Evolutionary conservation across 2,888 invertebrate genomes (phyloP).

Genomic region (Tipula vernalis): DNA sequence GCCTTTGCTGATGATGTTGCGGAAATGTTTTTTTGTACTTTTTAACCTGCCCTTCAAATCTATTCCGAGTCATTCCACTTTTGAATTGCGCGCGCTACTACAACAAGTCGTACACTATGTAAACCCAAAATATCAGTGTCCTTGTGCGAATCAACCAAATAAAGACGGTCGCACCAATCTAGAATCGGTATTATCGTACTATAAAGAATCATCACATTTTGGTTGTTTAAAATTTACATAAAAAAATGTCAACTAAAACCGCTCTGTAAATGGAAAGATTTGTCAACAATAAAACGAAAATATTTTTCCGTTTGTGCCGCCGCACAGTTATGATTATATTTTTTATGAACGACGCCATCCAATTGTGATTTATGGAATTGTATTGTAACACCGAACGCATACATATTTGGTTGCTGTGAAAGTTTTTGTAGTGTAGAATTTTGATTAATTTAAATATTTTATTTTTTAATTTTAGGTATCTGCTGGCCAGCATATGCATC

Average conservation of each 20-base stretch:
- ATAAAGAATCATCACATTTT: neutral
- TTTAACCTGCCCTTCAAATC: neutral
- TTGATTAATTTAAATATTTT: neutral
- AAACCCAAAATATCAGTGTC: neutral
- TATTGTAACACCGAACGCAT: neutral
- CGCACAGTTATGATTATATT: neutral
- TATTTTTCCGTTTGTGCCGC: neutral
- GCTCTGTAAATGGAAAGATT: neutral
- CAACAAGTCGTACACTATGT: neutral
- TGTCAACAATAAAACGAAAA: neutral
- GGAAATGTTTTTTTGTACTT: too few species aligned
- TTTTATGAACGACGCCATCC: neutral
- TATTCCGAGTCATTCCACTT: neutral
- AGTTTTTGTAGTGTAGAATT: neutral
- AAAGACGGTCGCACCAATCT: neutral
- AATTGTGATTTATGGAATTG: neutral
- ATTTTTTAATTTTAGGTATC: slow-evolving; percentile 48
- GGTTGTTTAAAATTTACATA: neutral
- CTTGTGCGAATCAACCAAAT: neutral
- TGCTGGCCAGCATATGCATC: slow-evolving; percentile 74
- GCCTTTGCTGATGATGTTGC: too few species aligned
- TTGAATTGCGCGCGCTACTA: neutral
- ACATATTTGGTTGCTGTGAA: neutral
- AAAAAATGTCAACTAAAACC: neutral
- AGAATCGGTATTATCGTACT: neutral